These are phyloP conservation scores for Eupithecia abbreviata DNA, from an alignment of 2,888 invertebrate species.

Conservation along the genomic window DNA sequence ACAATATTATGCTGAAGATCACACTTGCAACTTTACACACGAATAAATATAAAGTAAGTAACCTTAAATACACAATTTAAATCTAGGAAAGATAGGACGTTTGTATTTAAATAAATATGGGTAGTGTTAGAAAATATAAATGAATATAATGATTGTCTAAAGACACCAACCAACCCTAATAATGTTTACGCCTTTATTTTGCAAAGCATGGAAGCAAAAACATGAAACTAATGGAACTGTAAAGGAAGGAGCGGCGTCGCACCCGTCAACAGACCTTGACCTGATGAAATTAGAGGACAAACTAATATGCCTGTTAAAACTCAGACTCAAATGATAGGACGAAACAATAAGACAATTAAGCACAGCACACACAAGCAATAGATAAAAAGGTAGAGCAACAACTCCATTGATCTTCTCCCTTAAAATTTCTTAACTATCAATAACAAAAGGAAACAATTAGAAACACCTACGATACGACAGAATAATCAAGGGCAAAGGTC, in stretches of 20 bases:
- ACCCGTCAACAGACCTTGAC: conserved; percentile 68
- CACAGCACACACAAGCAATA: not conserved
- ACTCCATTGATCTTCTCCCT: not conserved
- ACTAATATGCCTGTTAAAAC: conserved; percentile 18
- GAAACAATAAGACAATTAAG: not conserved
- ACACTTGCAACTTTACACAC: not conserved
- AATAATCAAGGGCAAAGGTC: conserved; percentile 29
- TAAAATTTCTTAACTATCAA: not conserved
- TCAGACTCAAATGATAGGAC: not conserved
- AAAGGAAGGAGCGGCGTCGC: conserved; percentile 72
- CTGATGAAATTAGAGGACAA: conserved; percentile 54
- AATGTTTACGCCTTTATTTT: conserved; percentile 17
- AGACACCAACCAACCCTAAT: conserved; percentile 7
- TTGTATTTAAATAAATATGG: not conserved
- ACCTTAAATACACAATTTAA: not conserved
- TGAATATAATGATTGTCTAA: not conserved
- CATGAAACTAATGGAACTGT: conserved; percentile 70
- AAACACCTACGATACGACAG: not conserved
- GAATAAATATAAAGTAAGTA: not conserved
- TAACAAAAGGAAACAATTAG: conserved; percentile 1
- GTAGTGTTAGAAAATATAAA: not conserved
- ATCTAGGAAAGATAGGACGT: not conserved
- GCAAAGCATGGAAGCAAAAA: conserved; percentile 46
- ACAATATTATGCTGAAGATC: not conserved
- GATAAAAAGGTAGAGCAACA: not conserved